Base-by-base conservation (phyloP, 1,140 invertebrate genomes). In the Himalopsyche phryganea region DNA sequence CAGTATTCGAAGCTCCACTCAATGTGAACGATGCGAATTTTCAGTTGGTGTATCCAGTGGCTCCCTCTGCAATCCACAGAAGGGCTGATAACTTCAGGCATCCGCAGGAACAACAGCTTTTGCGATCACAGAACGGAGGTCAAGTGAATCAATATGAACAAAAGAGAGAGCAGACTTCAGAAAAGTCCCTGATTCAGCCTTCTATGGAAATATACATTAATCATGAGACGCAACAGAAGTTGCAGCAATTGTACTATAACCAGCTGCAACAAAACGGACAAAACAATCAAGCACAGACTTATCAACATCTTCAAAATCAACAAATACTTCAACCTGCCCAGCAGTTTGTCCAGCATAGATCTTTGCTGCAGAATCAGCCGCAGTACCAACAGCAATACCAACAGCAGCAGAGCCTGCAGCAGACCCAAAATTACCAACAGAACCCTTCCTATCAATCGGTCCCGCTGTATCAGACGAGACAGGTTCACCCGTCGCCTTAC, bases 81-180 rank as follows among this genome's bases (percentile, higher is more conserved):
- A 53, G 70, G 33, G 74, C 73, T 11, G 71, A 76, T 56, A 51
- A 69, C 42, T 66, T 68, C 58, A 56, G 66, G 15, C 60, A 67
- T 10, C 61, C 70, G 2, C 46, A 66, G n/a, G 62, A 67, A 40
- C 75, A 73, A 60, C 68, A 69, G 28, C 48, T 71, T n/a, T 18
- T 50, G 32, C 18, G 52, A 23, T 18, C 4, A 20, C 20, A 48
- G 13, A 38, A 50, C 19, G 9, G 18, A 9, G 44, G 41, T 11
- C 5, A 35, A 51, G 50, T 35, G 23, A 32, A 50, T 28, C 38
- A 35, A 6, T 14, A 40, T 3, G 19, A 15, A 15, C 33, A 47
- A n/a, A 56, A 61, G 40, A 36, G 42, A 28, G 13, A 35, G 13
- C 54, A 52, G 11, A 38, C 49, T 15, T 53, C 20, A 7, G 50